Evolutionary conservation across 2,888 invertebrate species (phyloP).

Genomic region (Drosophila borborema): DNA sequence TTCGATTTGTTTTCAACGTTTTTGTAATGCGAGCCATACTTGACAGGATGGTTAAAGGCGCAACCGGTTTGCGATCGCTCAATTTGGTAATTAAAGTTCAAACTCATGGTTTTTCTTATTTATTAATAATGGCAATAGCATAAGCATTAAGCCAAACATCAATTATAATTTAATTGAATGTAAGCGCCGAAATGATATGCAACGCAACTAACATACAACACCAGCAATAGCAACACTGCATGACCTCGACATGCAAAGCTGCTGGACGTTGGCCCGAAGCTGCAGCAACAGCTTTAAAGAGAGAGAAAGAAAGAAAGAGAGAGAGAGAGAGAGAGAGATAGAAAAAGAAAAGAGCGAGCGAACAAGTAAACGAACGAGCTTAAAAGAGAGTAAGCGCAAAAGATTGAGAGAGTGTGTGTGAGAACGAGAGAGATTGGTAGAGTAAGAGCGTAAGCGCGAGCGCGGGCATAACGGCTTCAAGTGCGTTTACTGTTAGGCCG

Average conservation of each 20-base stretch:
- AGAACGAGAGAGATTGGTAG: background rate
- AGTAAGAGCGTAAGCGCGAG: constrained; percentile 18
- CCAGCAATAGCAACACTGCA: constrained; percentile 43
- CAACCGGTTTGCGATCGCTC: constrained; percentile 51
- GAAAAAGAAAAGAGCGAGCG: constrained; percentile 7
- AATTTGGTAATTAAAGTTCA: constrained; percentile 69
- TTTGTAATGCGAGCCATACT: constrained; percentile 28
- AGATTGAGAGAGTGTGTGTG: background rate
- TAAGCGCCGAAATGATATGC: constrained; percentile 52
- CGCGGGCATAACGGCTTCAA: constrained; percentile 62
- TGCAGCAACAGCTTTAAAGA: constrained; percentile 37
- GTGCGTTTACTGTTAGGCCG: constrained; percentile 73
- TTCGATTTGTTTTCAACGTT: constrained; percentile 36
- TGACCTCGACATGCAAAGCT: constrained; percentile 81
- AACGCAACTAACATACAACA: constrained; percentile 26
- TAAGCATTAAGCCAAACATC: constrained; percentile 51
- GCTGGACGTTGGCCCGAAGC: constrained; percentile 66
- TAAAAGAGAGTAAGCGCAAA: constrained; percentile 6
- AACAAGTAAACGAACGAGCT: constrained; percentile 21
- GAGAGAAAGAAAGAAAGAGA: constrained; percentile 15
- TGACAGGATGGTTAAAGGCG: constrained; percentile 38
- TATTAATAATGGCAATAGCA: constrained; percentile 47
- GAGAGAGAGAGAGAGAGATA: constrained; percentile 6
- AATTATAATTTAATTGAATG: constrained; percentile 77
- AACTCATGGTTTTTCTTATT: constrained; percentile 61